Base-by-base conservation (phyloP, 2,888 invertebrate species). In the Orgyia antiqua region DNA sequence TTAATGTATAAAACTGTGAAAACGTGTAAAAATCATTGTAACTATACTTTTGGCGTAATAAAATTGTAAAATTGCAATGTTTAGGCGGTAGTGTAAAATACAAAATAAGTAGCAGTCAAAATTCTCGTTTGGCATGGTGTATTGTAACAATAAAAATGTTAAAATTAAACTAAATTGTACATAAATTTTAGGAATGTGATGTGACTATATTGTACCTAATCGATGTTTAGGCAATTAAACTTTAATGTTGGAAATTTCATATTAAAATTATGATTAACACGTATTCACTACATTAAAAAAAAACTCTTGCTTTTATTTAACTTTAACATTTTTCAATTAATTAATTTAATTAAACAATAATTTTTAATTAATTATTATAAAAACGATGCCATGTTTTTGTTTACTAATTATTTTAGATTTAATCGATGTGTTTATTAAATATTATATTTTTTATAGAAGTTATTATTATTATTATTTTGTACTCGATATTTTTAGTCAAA, bases 371-470 rank as follows among this genome's bases (percentile, higher is more conserved):
- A 45, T 37, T 48, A 44, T 63, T 57, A 65, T 61, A 65, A 72
- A 24, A 75, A 64, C 50, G 84, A 84, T 83, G 86, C 86, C 86
- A 86, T 86, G 84, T 83, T 83, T 69, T 62, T 58, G 60, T 59
- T 72, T 71, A 71, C 75, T 76, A 72, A 71, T 75, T 76, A 76
- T 68, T 72, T 72, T 79, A 75, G 67, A 51, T 57, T 67, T 72
- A 70, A 64, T 61, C 58, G 59, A 70, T 77, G 73, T 83, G 79
- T 84, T 84, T 79, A 77, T 71, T 75, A 62, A 78, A 75, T 75
- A 71, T 72, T 77, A 82, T 80, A 79, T 83, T 83, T 83, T 75
- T 80, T 80, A 82, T 82, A 78, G 73, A 77, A 68, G 78, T 83
- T 80, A 80, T 79, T 73, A 39, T 70, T 74, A 68, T n/a, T n/a